Evolutionary conservation across 2,797 vertebrate genomes (phyloP), one percentile per base, ranked within the genome.

Genomic region (Argentina silus): DNA sequence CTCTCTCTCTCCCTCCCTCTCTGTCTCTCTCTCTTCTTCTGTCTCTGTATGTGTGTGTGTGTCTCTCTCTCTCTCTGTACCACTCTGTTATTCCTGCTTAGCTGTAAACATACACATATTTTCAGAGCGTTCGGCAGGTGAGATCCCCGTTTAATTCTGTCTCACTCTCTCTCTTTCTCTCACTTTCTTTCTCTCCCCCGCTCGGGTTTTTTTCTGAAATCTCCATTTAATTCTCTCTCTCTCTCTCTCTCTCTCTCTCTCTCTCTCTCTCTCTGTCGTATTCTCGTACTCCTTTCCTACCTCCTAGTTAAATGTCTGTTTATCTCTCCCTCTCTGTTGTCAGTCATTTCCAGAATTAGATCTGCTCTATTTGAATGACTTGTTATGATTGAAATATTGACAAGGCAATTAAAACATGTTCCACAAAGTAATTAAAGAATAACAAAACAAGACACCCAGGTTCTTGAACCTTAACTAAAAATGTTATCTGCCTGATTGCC

Each of bases 171-270:
- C 27, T 36, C 27, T 36, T 4, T 36, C 27, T 78, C 70, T 78
- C 63, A 70, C 1, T 36, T 4, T 78, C 70, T 78, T 60, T 69
- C 1, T 27, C 43, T 43, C 63, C 48, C 64, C 74, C 63, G 61
- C 56, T 69, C 80, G n/a, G n/a, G n/a, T 36, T 1, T 36, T 36
- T 4, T 36, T 36, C 27, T 36, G 27, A 36, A 36, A 36, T 36
- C 27, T 36, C 27, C 27, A 36, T 36, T 36, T 36, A 36, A 36
- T 36, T 69, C 65, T 85, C 77, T 69, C 72, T 73, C 43, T 68
- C 81, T 77, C 79, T 81, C 70, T 72, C 72, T 14, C 62, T 74
- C 75, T 81, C 7, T 6, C 51, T 73, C 56, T n/a, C n/a, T 10
- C 1, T 42, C 10, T n/a, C 14, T 47, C 36, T 17, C 19, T n/a